A percentile compares a stretch with the other conserved stretches of the same genome.
phyloP scores from a whole-genome alignment of 1,140 invertebrate species.

The Atopsyche davidsoni region DNA sequence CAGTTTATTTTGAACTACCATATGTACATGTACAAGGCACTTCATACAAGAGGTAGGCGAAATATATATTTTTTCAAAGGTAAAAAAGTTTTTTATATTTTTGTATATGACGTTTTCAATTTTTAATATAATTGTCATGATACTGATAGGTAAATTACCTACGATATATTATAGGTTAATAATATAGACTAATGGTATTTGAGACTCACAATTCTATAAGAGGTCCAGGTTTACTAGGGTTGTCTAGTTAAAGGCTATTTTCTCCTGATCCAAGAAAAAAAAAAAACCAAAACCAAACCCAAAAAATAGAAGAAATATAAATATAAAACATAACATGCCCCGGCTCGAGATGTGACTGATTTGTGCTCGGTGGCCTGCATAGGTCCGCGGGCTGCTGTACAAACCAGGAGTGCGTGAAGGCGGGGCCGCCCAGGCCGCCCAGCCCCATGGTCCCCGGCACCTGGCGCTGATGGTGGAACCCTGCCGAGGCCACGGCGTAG shows the following conservation, averaged over 20 bases:
- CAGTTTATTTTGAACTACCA: too few relatives aligned
- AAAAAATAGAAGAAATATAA: slow-evolving; percentile 42
- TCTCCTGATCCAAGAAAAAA: background rate
- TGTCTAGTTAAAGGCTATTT: background rate
- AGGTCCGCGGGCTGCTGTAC: slow-evolving; percentile 78
- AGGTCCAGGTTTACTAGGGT: too few relatives aligned
- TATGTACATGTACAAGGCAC: too few relatives aligned
- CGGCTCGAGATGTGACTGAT: slow-evolving; percentile 78
- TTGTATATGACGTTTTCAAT: too few relatives aligned
- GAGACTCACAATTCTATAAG: too few relatives aligned
- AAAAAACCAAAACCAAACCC: slow-evolving; percentile 16
- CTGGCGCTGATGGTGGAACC: slow-evolving; percentile 64
- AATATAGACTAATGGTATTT: too few relatives aligned
- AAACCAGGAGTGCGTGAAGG: slow-evolving; percentile 88
- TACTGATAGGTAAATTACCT: too few relatives aligned
- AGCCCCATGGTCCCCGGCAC: slow-evolving; percentile 56
- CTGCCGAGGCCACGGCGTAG: slow-evolving; percentile 65
- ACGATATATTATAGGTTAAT: too few relatives aligned
- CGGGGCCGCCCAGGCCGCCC: slow-evolving; percentile 54
- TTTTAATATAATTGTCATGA: too few relatives aligned
- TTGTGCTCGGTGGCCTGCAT: slow-evolving; percentile 72
- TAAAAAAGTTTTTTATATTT: too few relatives aligned
- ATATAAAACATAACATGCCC: slow-evolving; percentile 70
- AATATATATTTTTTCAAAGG: too few relatives aligned
- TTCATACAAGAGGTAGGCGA: too few relatives aligned